phyloP scores from a whole-genome alignment of 2,888 invertebrate genomes.

The Terebella lapidaria region DNA sequence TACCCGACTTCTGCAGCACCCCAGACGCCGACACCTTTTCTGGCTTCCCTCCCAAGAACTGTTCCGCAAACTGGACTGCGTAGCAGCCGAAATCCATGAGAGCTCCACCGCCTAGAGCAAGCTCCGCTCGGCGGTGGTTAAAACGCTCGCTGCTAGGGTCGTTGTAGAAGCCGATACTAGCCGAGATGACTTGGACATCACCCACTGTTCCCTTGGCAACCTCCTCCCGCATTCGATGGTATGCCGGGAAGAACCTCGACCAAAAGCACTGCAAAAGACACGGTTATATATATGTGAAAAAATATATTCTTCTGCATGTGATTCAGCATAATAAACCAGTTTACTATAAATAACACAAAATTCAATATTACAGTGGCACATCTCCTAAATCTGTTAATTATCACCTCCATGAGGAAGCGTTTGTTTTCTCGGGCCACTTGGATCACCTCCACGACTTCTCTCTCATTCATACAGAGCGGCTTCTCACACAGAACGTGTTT shows the following conservation, averaged over 20 bases:
- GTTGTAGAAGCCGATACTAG: constrained; percentile 65
- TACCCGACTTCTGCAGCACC: constrained; percentile 63
- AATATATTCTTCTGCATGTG: no score
- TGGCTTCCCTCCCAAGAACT: constrained; percentile 65
- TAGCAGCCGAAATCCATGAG: constrained; percentile 44
- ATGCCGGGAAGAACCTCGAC: constrained; percentile 79
- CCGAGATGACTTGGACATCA: constrained; percentile 66
- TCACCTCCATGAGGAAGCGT: constrained; percentile 58
- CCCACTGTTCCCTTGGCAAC: constrained; percentile 73
- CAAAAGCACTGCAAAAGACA: no score
- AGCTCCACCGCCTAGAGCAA: constrained; percentile 67
- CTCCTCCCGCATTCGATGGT: constrained; percentile 65
- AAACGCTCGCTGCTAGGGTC: constrained; percentile 57
- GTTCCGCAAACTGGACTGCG: constrained; percentile 33
- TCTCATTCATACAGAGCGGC: constrained; percentile 75
- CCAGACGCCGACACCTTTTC: constrained; percentile 66
- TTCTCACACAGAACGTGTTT: constrained; percentile 90
- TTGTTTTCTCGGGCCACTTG: constrained; percentile 65
- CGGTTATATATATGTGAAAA: no score
- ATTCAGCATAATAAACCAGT: no score
- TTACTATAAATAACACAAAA: no score
- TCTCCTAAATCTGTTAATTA: no score
- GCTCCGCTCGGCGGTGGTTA: constrained; percentile 64
- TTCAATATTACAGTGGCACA: no score
- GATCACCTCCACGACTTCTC: constrained; percentile 68